Evolutionary conservation across 2,888 invertebrate genomes (phyloP), one percentile per base, ranked within the genome.

Genomic region (Gisinianus flammeolus): DNA sequence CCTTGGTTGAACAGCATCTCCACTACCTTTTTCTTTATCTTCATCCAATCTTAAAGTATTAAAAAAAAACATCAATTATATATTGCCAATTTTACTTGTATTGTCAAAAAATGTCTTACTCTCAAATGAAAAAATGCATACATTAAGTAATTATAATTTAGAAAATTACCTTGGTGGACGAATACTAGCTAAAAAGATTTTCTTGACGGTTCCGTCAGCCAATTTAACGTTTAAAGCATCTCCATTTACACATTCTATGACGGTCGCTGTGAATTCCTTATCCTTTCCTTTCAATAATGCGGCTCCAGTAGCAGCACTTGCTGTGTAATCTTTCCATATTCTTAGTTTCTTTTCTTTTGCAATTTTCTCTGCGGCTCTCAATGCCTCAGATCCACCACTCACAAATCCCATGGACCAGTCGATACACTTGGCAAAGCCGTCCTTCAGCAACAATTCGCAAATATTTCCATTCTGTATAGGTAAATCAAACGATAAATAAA

Each of bases 101-200:
- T 67, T 8, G 3, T 67, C 30, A 31, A 67, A 33, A 2, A 31
- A 67, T n/a, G n/a, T n/a, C n/a, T n/a, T 22, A n/a, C 24, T 16
- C 22, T 16, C 22, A 33, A 54, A 16, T 22, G 64, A 44, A 30
- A 54, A 58, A 2, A 66, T 16, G 56, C 24, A 66, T 19, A 24
- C 8, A 24, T 24, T 62, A 24, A 19, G 4, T 22, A 24, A 24
- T 19, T 6, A 62, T 62, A 76, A 44, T 35, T 30, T 52, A 31
- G 22, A 33, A 16, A 88, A 86, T 87, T 92, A 95, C 87, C 95
- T 92, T 54, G 98, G 98, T 72, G 98, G 95, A 84, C 98, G 91
- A 86, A 99, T 94, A 87, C 97, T 97, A 35, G 98, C 94, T 80
- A 99, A 89, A 89, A 98, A 98, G 67, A 99, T 92, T 88, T 98